Conservation (phyloP, 2,888 invertebrate species). For the Panopea generosa region DNA sequence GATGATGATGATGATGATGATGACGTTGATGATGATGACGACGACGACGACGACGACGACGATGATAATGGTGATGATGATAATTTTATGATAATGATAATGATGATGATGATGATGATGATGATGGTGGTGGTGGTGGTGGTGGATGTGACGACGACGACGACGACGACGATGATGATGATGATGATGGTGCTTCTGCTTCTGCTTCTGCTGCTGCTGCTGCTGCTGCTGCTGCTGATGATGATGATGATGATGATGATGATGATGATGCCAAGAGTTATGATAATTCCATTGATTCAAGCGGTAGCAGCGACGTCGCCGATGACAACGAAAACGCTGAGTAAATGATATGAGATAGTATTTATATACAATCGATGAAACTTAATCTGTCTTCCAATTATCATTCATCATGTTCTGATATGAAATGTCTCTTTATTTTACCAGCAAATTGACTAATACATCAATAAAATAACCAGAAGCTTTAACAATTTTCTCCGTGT, state of each 20-base stretch:
- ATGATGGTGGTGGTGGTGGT: conserved; percentile 1
- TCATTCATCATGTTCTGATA: conserved; percentile 29
- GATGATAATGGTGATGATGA: too few species aligned
- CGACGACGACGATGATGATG: neutral
- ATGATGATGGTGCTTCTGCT: too few species aligned
- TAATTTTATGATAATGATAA: conserved; percentile 2
- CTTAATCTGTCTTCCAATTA: conserved; percentile 30
- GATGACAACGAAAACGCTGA: too few species aligned
- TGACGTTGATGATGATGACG: too few species aligned
- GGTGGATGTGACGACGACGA: neutral
- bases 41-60: too few species aligned
- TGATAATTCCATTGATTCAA: too few species aligned
- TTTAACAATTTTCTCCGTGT: conserved; percentile 37
- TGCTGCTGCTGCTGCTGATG: too few species aligned
- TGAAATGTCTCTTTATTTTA: conserved; percentile 52
- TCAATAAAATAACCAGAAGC: conserved; percentile 35
- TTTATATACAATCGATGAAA: conserved; percentile 26
- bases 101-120: conserved; percentile 13
- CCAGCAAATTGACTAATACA: conserved; percentile 53
- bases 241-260: too few species aligned
- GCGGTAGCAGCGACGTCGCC: too few species aligned
- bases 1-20: too few species aligned
- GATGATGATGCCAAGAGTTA: too few species aligned
- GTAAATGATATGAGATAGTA: neutral
- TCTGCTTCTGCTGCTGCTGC: too few species aligned